Evolutionary conservation across 2,888 invertebrate species (phyloP), one percentile per base, ranked within the genome.

Genomic region (Lithosia quadra): DNA sequence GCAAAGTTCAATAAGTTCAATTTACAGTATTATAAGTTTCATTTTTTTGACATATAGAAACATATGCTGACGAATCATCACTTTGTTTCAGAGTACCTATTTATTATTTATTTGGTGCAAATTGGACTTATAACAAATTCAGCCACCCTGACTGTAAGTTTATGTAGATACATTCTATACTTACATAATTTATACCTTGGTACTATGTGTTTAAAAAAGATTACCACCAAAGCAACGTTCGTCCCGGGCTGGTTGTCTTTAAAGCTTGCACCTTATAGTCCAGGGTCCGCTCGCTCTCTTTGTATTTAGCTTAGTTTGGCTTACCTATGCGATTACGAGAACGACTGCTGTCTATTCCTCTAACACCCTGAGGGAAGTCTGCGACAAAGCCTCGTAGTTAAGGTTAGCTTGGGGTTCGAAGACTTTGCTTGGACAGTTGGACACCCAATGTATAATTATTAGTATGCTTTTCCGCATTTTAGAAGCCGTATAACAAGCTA

Each of bases 1-100:
- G 24, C 43, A 62, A 58, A 57, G 43, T 28, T 21, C 34, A 63
- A 49, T 28, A n/a, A 58, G 58, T 64, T 57, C 56, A 64, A 55
- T 36, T 34, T 55, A 55, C 34, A 34, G 22, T 55, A 55, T 58
- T 34, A 18, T 57, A 57, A 57, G 28, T 33, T 24, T 33, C 33
- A 15, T 18, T 9, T n/a, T 34, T 18, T n/a, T 33, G 15, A n/a
- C 22, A 36, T 13, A 11, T 22, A 22, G 39, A 15, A n/a, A n/a
- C 4, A 22, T n/a, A n/a, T 49, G 9, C 15, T 60, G 24, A 24
- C 39, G 43, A 49, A 28, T 43, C 9, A 24, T 36, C 34, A 21
- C 11, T n/a, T 36, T 7, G n/a, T 21, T 36, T 59, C 18, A 13
- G 43, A 9, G 43, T 43, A 43, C 13, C 13, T 43, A 5, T 43